Percentiles rank a stretch among this genome's conserved stretches.
Conservation (phyloP, 2,113 vertebrate genomes). For the Pionites leucogaster region DNA sequence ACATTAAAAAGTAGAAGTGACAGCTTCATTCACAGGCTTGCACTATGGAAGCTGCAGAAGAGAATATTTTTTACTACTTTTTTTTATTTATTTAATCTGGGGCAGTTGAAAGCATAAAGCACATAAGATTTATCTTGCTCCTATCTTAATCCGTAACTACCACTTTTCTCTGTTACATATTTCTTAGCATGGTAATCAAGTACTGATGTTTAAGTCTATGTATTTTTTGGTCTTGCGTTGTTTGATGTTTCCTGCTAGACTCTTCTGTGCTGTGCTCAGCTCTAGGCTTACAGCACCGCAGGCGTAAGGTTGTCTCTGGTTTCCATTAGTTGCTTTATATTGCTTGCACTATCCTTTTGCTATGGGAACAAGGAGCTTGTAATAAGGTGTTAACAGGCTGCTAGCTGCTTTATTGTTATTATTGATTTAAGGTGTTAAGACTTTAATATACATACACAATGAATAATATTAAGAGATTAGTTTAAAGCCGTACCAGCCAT, state of each 20-base stretch:
- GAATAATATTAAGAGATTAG: conserved; percentile 22
- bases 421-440: conserved; percentile 61
- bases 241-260: not conserved
- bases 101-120: not conserved
- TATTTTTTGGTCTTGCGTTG: not conserved
- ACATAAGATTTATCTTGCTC: not conserved
- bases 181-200: not conserved
- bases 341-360: not conserved
- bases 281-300: not conserved
- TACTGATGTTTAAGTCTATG: not conserved
- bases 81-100: not conserved
- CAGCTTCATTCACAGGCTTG: not conserved
- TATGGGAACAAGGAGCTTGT: conserved; percentile 38
- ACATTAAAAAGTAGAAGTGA: not conserved
- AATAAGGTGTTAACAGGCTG: conserved; percentile 66
- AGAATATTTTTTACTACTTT: not conserved
- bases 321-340: conserved; percentile 54
- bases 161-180: fast-evolving
- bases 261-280: not conserved
- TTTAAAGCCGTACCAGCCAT: not conserved
- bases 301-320: conserved; percentile 20
- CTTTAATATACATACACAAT: conserved; percentile 37
- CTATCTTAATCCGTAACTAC: not conserved
- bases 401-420: conserved; percentile 49
- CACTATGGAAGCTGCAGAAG: not conserved